Percentiles rank a stretch among this genome's conserved stretches.
Conservation (phyloP, 2,888 invertebrate species). For the Eulithis testata region DNA sequence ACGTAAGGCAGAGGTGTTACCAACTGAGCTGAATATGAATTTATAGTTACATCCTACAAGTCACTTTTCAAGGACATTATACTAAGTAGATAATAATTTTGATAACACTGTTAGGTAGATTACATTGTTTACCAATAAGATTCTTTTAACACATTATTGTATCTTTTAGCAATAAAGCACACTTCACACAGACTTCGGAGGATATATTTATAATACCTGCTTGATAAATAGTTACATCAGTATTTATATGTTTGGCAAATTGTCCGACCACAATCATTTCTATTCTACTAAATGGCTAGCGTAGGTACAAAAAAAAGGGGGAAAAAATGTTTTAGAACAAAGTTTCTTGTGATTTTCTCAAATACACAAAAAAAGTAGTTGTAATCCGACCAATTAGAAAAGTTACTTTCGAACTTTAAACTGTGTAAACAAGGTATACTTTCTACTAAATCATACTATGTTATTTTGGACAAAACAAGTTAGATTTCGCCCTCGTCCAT, state of each 20-base stretch:
- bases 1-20: no score
- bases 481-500: conserved; percentile 52
- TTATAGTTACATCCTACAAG: no score
- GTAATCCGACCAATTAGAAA: conserved; percentile 58
- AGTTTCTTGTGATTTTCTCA: conserved; percentile 12
- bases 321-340: neutral
- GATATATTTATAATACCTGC: neutral
- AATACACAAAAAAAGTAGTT: conserved; percentile 10
- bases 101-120: conserved; percentile 7
- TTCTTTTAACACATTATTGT: conserved; percentile 1
- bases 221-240: neutral
- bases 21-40: no score
- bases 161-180: neutral
- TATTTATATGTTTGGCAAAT: neutral
- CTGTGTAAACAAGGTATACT: conserved; percentile 64
- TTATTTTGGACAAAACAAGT: conserved; percentile 65
- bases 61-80: conserved; percentile 5
- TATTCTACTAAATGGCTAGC: no score
- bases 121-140: conserved; percentile 26
- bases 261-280: neutral
- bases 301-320: neutral
- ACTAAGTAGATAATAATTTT: neutral
- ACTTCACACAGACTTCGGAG: no score
- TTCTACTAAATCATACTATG: conserved; percentile 62
- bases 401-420: conserved; percentile 46